Evolutionary conservation across 2,888 invertebrate species (phyloP).

Genomic region (Prostheceraeus crozeri): DNA sequence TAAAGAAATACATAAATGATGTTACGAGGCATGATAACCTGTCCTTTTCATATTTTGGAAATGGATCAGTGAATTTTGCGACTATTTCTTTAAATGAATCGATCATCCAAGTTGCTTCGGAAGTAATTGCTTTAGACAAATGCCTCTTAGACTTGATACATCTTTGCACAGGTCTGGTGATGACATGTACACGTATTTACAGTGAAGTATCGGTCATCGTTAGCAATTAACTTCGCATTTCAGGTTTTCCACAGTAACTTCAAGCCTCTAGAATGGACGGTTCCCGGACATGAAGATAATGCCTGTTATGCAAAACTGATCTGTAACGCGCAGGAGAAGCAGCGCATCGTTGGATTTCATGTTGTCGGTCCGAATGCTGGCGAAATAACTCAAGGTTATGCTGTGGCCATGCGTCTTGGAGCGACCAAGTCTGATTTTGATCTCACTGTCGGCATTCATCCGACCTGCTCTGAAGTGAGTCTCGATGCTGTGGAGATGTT

Average conservation of each 20-base stretch:
- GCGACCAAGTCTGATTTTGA: slow-evolving; percentile 61
- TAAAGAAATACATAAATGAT: no score
- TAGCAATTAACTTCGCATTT: no score
- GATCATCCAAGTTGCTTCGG: no score
- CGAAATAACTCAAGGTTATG: slow-evolving; percentile 64
- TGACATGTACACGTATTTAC: no score
- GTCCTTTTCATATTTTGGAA: no score
- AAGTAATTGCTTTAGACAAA: no score
- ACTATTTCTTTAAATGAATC: no score
- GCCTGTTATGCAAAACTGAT: slow-evolving; percentile 81
- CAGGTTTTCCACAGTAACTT: slow-evolving; percentile 80
- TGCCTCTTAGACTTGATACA: no score
- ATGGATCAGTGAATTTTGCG: no score
- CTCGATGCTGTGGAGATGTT: slow-evolving; percentile 12
- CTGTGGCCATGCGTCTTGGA: slow-evolving; percentile 57
- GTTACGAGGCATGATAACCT: no score
- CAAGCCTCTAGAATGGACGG: slow-evolving; percentile 87
- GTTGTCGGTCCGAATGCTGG: slow-evolving; percentile 63
- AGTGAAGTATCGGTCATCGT: no score
- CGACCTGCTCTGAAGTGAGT: slow-evolving; percentile 62
- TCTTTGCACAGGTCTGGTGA: no score
- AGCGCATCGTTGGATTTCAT: slow-evolving; percentile 61
- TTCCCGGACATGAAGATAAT: slow-evolving; percentile 76
- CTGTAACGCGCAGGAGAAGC: slow-evolving; percentile 40
- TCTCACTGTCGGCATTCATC: slow-evolving; percentile 63